Evolutionary conservation across 2,888 invertebrate genomes (phyloP), one percentile per base, ranked within the genome.

Genomic region (Tetranychus truncatus): DNA sequence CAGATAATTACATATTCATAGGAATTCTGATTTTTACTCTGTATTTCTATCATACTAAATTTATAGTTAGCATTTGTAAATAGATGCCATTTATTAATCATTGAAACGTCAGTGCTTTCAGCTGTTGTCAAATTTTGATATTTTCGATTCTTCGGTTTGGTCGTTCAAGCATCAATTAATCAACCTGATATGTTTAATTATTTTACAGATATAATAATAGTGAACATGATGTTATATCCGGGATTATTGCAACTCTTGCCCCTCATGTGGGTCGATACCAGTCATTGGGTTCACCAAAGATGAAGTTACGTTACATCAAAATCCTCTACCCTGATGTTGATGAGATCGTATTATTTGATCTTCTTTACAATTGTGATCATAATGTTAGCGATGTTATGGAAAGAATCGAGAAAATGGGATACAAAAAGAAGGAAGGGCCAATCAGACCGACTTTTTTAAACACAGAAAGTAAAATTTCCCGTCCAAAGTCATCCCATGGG

Each of bases 241-340:
- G 77, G n/a, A 72, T 80, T 8, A 76, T 79, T 9, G 75, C 77
- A 24, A 76, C 77, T 6, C 66, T 74, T 9, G 75, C 72, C 1
- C 74, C 76, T 8, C 66, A 66, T 67, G 73, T 71, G n/a, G 44
- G 71, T 1, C 74, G 73, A 24, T 65, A 76, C 21, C 45, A 11
- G 3, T 24, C 66, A 20, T 77, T 78, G 3, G 77, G 78, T 73
- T 78, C 79, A 34, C 80, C 80, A 6, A 78, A 78, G 69, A 78
- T 80, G 76, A 80, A 80, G 75, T 76, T 80, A 9, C 77, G 92
- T 85, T 93, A 93, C 83, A 86, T 94, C 84, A 94, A 93, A 84
- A 91, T 89, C 80, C 88, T 93, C 80, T 94, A 92, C 82, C 91
- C 92, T 0, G 89, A 91, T 83, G 92, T 91, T 0, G 93, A 94